Conservation (phyloP, 2,888 invertebrate species). For the Scaptomyza parva region DNA sequence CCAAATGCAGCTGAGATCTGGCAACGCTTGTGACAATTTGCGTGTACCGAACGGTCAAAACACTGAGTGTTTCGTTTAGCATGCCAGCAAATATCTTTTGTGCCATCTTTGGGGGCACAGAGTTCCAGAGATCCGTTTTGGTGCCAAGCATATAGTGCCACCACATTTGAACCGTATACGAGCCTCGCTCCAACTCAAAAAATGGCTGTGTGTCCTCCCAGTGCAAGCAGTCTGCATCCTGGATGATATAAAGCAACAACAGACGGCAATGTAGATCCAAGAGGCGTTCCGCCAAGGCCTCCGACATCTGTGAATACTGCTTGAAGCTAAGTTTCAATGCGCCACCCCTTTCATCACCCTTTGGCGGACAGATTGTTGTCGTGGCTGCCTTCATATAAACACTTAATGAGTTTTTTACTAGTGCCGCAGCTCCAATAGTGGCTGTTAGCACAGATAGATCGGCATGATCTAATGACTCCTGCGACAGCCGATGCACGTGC, state of each 20-base stretch:
- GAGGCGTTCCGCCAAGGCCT: constrained; percentile 92
- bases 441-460: constrained; percentile 92
- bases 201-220: constrained; percentile 89
- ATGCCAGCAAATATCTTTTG: constrained; percentile 93
- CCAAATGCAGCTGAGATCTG: constrained; percentile 87
- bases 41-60: constrained; percentile 91
- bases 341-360: constrained; percentile 84
- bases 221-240: constrained; percentile 92
- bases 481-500: constrained; percentile 91
- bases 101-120: constrained; percentile 95
- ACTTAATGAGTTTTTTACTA: constrained; percentile 91
- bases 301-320: constrained; percentile 92
- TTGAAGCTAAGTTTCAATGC: constrained; percentile 86
- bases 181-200: constrained; percentile 90
- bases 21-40: constrained; percentile 89
- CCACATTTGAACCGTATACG: constrained; percentile 94
- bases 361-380: constrained; percentile 83
- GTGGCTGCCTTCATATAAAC: constrained; percentile 88
- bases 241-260: constrained; percentile 91
- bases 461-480: constrained; percentile 94
- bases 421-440: constrained; percentile 91
- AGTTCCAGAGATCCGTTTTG: constrained; percentile 92
- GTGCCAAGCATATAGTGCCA: constrained; percentile 93
- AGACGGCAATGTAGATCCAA: constrained; percentile 92
- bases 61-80: constrained; percentile 93